Base-by-base conservation (phyloP, 2,888 invertebrate species). In the Notocelia uddmanniana region DNA sequence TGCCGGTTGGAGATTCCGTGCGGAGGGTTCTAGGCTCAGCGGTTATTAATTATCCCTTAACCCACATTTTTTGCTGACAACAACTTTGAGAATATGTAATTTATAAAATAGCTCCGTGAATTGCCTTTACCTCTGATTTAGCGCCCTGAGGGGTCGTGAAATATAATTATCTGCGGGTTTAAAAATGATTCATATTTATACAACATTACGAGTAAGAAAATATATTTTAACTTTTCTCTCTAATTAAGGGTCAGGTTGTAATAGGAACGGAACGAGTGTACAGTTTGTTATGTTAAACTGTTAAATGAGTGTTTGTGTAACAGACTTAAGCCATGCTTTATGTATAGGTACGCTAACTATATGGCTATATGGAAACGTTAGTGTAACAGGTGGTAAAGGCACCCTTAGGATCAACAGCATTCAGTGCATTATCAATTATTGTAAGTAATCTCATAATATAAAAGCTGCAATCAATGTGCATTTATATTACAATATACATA, bases 31-130 rank as follows among this genome's bases (percentile, higher is more conserved):
- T 54, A 60, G 45, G 21, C 8, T 45, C 48, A 19, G 15, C 55
- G 23, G 55, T 69, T 58, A 69, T 69, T 63, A 63, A 69, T 69
- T 64, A 64, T 54, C 69, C 54, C 54, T 34, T 57, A 48, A 55
- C 64, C 52, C 41, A 2, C 50, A 11, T 34, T 71, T 70, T 71
- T 52, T 70, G 70, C 64, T 59, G 58, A 52, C 26, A 50, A 3
- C 55, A 37, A 50, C 58, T 58, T 66, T 52, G 26, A 45, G 58
- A 52, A 54, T 59, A 59, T 52, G 19, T 66, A 45, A 66, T 54
- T 70, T 45, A 54, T 45, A n/a, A 66, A 57, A 57, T 48, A 50
- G 37, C 63, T 63, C 55, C 10, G 10, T 10, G 11, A 63, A 64
- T 63, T 63, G 31, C 57, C 50, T 63, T 48, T 55, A 63, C 18